phyloP scores from a whole-genome alignment of 2,113 vertebrate species.

The Chloropsis cyanopogon region DNA sequence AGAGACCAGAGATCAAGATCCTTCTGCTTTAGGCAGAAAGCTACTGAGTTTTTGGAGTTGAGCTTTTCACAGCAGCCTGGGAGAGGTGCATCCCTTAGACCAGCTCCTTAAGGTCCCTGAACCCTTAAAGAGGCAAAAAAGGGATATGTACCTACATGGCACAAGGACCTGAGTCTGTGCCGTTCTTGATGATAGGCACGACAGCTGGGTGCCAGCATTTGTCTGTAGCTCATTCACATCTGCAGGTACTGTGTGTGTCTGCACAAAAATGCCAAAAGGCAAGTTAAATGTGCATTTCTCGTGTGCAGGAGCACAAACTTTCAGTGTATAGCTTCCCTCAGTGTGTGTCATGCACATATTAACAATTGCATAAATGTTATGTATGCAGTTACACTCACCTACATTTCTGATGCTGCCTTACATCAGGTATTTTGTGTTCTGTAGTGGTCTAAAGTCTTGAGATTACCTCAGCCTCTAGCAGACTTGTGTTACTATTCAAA shows the following conservation, averaged over 20 bases:
- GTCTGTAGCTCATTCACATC: not conserved
- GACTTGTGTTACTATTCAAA: not conserved
- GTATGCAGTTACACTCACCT: no score
- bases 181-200: not conserved
- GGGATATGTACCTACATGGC: not conserved
- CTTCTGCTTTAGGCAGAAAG: not conserved
- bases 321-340: not conserved
- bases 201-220: not conserved
- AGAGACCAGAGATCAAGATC: not conserved
- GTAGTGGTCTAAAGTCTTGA: not conserved
- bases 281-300: not conserved
- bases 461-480: not conserved
- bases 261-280: not conserved
- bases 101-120: not conserved
- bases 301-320: not conserved
- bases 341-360: fast-evolving
- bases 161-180: not conserved
- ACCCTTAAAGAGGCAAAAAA: not conserved
- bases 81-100: not conserved
- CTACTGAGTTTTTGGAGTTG: not conserved
- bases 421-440: not conserved
- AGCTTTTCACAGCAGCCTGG: not conserved
- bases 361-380: not conserved
- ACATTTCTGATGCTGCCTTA: not conserved
- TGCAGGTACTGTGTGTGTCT: not conserved